phyloP scores from a whole-genome alignment of 2,797 vertebrate species.

The Microctenopoma steveboyesi region DNA sequence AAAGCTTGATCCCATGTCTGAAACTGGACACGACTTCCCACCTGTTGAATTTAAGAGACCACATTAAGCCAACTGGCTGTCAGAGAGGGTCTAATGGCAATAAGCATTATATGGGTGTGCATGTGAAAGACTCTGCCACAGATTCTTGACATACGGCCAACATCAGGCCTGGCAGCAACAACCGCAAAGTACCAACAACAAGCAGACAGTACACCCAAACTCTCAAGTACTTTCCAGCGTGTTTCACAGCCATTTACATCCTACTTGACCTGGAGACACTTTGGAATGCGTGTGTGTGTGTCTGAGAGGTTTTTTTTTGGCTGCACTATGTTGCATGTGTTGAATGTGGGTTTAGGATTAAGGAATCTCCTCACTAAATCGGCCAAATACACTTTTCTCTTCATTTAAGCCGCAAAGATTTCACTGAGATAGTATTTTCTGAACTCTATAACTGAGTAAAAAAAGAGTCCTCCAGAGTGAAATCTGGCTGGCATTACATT shows the following conservation, averaged over 20 bases:
- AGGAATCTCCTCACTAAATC: not conserved
- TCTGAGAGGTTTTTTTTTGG: not conserved
- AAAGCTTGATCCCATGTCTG: constrained; percentile 48
- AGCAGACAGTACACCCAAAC: constrained; percentile 1
- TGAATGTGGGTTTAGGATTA: no score
- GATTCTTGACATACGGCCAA: constrained; percentile 4
- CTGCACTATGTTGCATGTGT: not conserved
- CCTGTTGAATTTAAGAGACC: constrained; percentile 82
- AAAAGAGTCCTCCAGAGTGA: not conserved
- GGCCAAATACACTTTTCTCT: not conserved
- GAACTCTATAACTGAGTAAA: not conserved
- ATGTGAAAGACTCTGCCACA: not conserved
- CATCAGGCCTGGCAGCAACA: constrained; percentile 26
- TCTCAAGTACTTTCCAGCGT: constrained; percentile 57
- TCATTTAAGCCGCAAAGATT: not conserved
- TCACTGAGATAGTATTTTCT: not conserved
- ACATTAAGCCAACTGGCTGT: constrained; percentile 79
- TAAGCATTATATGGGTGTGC: not conserved
- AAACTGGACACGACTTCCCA: constrained; percentile 81
- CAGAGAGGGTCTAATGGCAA: constrained; percentile 9
- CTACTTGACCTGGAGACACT: constrained; percentile 37
- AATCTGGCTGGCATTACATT: not conserved
- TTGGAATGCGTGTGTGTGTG: not conserved
- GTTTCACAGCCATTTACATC: constrained; percentile 47
- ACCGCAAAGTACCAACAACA: constrained; percentile 19